These are phyloP conservation scores for Nyctereutes procyonoides DNA, from an alignment of 2,113 vertebrate genomes.

Conservation along the genomic window DNA sequence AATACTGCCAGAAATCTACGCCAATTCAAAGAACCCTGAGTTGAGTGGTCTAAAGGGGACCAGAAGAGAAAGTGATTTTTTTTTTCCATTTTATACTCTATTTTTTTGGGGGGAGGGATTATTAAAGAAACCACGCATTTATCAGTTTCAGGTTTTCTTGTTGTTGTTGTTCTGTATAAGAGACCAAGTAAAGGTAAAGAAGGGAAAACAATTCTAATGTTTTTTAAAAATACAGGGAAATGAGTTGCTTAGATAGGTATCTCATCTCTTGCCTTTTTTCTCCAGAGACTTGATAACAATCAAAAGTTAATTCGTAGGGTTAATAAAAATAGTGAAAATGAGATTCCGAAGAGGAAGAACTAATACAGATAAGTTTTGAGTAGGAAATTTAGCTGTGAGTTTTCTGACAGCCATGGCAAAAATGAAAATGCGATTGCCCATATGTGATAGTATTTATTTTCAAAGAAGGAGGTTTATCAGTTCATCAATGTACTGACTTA, in stretches of 20 bases:
- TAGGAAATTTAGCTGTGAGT: not conserved
- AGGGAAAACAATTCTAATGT: not conserved
- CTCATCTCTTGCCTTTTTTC: slow-evolving; percentile 19
- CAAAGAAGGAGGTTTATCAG: not conserved
- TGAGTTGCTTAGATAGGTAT: not conserved
- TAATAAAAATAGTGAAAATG: slow-evolving; percentile 48
- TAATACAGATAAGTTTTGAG: not conserved
- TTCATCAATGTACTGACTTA: not conserved
- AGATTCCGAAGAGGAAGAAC: not conserved
- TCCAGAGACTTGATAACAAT: not conserved
- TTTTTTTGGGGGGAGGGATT: not conserved
- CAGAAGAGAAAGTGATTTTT: not conserved
- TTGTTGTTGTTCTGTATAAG: not conserved
- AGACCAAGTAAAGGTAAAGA: not conserved
- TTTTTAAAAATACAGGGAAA: not conserved
- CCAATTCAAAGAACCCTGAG: not conserved
- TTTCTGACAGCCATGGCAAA: not conserved
- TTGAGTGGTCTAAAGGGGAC: not conserved
- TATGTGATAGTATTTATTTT: not conserved
- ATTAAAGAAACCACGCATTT: not conserved
- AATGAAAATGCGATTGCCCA: not conserved
- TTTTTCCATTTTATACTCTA: not conserved
- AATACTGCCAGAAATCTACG: not conserved
- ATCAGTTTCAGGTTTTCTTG: not conserved
- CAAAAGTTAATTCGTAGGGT: not conserved